Evolutionary conservation across 2,888 invertebrate genomes (phyloP).

Genomic region (Hipparchia semele): DNA sequence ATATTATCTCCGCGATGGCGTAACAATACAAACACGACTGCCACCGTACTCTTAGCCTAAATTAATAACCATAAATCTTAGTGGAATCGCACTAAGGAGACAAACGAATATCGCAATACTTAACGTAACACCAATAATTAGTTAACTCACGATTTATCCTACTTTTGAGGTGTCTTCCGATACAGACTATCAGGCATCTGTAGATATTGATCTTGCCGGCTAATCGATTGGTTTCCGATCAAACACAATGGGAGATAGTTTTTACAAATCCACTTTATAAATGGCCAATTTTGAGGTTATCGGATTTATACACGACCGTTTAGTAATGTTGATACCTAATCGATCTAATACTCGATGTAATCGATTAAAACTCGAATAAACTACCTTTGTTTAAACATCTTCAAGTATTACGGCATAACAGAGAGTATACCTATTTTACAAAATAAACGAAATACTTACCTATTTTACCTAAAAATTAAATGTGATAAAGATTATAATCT

Average conservation of each 20-base stretch:
- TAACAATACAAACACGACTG: slow-evolving; percentile 65
- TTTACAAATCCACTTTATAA: slow-evolving; percentile 35
- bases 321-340: neutral
- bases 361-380: neutral
- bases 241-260: slow-evolving; percentile 41
- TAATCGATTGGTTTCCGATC: slow-evolving; percentile 48
- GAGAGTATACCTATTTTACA: neutral
- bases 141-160: slow-evolving; percentile 75
- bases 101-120: slow-evolving; percentile 69
- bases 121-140: slow-evolving; percentile 75
- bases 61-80: slow-evolving; percentile 70
- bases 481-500: too few species aligned
- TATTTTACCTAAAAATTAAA: too few species aligned
- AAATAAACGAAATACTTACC: too few species aligned
- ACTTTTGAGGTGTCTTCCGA: slow-evolving; percentile 73
- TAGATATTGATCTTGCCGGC: slow-evolving; percentile 68
- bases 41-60: slow-evolving; percentile 52
- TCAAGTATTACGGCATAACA: neutral
- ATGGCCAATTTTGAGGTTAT: slow-evolving; percentile 36
- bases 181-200: slow-evolving; percentile 68
- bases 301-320: slow-evolving; percentile 31
- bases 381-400: neutral
- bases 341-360: neutral
- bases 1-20: slow-evolving; percentile 63
- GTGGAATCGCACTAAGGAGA: slow-evolving; percentile 69